These are phyloP conservation scores for Psilopsiagon aurifrons DNA, from an alignment of 2,113 vertebrate species.

Conservation along the genomic window DNA sequence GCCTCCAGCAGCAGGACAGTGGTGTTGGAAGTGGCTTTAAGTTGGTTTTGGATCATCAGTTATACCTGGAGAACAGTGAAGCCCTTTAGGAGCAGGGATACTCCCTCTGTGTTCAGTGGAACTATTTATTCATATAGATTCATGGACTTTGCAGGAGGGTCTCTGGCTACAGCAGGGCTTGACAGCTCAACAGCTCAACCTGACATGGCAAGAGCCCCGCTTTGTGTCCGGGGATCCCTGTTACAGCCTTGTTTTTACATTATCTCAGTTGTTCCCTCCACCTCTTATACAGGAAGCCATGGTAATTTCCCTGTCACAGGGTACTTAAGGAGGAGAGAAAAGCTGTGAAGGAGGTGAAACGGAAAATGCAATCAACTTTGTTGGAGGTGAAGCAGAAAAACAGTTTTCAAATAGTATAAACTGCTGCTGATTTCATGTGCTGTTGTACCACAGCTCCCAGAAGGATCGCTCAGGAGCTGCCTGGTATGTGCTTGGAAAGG, in stretches of 20 bases:
- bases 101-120: not conserved
- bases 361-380: constrained; percentile 47
- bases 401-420: constrained; percentile 8
- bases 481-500: not conserved
- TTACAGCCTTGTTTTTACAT: not conserved
- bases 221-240: not conserved
- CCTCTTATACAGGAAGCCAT: constrained; percentile 17
- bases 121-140: not conserved
- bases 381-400: constrained; percentile 56
- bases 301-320: constrained; percentile 48
- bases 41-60: not conserved
- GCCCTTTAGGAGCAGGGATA: not conserved
- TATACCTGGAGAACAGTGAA: not conserved
- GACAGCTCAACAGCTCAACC: not conserved
- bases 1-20: not conserved
- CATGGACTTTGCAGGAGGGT: not conserved
- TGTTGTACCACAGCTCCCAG: constrained; percentile 5
- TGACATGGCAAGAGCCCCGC: not conserved
- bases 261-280: constrained; percentile 25
- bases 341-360: constrained; percentile 45
- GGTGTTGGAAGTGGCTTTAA: not conserved
- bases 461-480: not conserved
- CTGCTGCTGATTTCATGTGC: not conserved
- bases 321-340: constrained; percentile 31
- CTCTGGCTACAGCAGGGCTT: not conserved